phyloP scores from a whole-genome alignment of 2,113 vertebrate genomes.

The Lophius piscatorius region DNA sequence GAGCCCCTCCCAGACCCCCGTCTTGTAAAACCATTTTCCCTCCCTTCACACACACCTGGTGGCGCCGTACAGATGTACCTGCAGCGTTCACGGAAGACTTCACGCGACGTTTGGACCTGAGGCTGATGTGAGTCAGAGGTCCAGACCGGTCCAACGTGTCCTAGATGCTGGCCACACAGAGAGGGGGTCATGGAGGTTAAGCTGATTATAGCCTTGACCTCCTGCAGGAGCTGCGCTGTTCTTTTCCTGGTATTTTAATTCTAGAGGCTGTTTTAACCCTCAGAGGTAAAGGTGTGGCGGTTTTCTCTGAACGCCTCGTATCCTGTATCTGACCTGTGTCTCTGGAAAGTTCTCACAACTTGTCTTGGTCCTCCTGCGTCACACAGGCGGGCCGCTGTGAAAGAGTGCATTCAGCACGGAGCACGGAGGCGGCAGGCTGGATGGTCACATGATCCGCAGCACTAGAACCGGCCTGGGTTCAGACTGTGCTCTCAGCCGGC shows the following conservation, averaged over 20 bases:
- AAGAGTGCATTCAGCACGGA: constrained; percentile 71
- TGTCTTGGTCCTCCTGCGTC: constrained; percentile 57
- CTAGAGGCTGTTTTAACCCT: neutral
- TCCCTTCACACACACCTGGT: no score
- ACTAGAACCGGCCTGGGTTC: constrained; percentile 25
- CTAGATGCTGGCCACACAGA: neutral
- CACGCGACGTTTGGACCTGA: neutral
- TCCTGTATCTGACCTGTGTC: constrained; percentile 22
- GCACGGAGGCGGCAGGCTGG: constrained; percentile 25
- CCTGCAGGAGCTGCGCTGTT: neutral
- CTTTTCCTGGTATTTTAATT: constrained; percentile 1
- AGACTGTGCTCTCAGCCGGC: neutral
- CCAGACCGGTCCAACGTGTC: neutral
- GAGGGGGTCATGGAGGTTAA: constrained; percentile 8
- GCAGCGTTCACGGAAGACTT: neutral
- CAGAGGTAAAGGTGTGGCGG: neutral
- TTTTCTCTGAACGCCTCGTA: neutral
- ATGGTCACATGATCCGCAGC: constrained; percentile 62
- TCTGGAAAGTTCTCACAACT: constrained; percentile 25
- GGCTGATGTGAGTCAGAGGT: constrained; percentile 8
- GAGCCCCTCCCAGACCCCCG: no score
- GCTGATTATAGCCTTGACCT: constrained; percentile 12
- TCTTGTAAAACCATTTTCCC: no score
- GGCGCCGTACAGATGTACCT: neutral
- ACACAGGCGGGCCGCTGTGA: constrained; percentile 59